Evolutionary conservation across 2,888 invertebrate species (phyloP), one percentile per base, ranked within the genome.

Genomic region (Muscina levida): DNA sequence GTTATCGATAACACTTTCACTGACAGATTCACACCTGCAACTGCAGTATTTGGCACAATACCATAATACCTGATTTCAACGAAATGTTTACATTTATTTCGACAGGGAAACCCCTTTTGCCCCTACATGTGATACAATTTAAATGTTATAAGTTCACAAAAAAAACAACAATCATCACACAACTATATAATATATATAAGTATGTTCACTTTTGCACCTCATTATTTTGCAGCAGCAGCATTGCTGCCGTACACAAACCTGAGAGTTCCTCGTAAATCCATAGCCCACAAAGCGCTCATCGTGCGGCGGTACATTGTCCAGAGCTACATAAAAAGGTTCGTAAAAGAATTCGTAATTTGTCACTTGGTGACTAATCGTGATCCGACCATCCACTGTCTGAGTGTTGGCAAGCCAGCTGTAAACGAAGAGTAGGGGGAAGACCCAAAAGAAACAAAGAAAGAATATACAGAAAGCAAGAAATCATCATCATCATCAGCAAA

Each of bases 281-380:
- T 97, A 97, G 39, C 97, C 97, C 67, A 97, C 92, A 91, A 97
- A 97, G 73, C 97, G 91, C 90, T 97, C 97, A 87, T 97, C 97
- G 86, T 97, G 97, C 0, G 94, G 92, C 0, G 97, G 97, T 22
- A 94, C 96, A 65, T 93, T 93, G 89, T 97, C 97, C 1, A 93
- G 91, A 1, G 97, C 95, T 72, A 97, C 95, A 91, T 97, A 97
- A 91, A 97, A 97, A 0, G 97, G 97, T 91, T 97, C 97, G 91
- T 97, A 97, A 79, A 97, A 93, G 88, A 97, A 94, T 91, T 93
- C 93, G 89, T 94, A 95, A 91, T 95, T 95, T 10, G 96, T 96
- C 78, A 97, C 97, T 85, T 94, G 94, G 90, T 97, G 97, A 87
- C 96, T 97, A 66, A 96, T 93, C 79, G 93, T 93, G 6, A 91